phyloP scores from a whole-genome alignment of 2,797 vertebrate genomes.

The Clarias pachynema region DNA sequence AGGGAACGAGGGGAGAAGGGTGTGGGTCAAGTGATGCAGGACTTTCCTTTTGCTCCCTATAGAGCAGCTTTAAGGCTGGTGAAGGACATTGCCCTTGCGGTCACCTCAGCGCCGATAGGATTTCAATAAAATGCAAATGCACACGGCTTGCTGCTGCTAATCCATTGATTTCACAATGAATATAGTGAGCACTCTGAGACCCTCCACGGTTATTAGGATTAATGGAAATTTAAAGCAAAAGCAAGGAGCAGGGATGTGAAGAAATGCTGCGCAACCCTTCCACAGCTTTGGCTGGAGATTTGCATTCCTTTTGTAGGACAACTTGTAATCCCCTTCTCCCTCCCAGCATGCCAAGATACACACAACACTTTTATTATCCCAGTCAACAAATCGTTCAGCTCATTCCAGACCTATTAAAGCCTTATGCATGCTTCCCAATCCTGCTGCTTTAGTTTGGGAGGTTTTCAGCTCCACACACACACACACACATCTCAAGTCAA shows the following conservation, averaged over 20 bases:
- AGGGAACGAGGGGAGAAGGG: constrained; percentile 66
- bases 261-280: constrained; percentile 77
- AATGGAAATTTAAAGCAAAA: constrained; percentile 57
- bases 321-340: constrained; percentile 77
- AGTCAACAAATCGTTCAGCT: constrained; percentile 87
- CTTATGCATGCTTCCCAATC: constrained; percentile 65
- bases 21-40: constrained; percentile 61
- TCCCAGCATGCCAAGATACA: constrained; percentile 80
- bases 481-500: not conserved
- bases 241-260: constrained; percentile 68
- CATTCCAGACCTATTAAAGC: constrained; percentile 79
- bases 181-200: constrained; percentile 32
- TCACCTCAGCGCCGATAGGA: constrained; percentile 68
- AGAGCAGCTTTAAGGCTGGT: constrained; percentile 60
- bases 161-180: constrained; percentile 28
- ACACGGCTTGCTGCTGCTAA: not conserved
- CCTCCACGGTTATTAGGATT: constrained; percentile 37
- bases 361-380: constrained; percentile 91
- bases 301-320: constrained; percentile 84
- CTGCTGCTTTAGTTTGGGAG: constrained; percentile 29
- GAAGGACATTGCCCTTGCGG: constrained; percentile 73
- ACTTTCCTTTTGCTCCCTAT: constrained; percentile 73
- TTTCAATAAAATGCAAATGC: constrained; percentile 78
- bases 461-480: not conserved
- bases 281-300: constrained; percentile 82